These are phyloP conservation scores for Ciona savignyi DNA, from an alignment of 23 tunicate species.

Conservation along the genomic window DNA sequence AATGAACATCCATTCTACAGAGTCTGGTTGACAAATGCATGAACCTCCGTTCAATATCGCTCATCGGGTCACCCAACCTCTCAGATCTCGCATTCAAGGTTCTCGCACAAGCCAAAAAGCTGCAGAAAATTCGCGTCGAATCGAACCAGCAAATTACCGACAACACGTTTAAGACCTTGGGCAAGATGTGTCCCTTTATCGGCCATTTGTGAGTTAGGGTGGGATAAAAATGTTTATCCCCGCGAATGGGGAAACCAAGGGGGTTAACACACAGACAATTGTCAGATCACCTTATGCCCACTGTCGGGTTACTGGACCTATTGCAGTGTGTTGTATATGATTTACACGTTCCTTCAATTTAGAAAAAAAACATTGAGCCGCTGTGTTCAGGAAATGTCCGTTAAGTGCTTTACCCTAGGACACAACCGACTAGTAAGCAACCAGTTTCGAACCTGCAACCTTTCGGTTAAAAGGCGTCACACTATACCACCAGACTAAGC, in stretches of 20 bases:
- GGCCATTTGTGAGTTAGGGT: slow-evolving; percentile 73
- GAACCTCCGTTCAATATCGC: slow-evolving; percentile 32
- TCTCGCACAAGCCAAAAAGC: slow-evolving; percentile 57
- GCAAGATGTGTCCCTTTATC: slow-evolving; percentile 60
- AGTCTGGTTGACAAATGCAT: slow-evolving; percentile 66
- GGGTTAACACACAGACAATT: slow-evolving; percentile 66
- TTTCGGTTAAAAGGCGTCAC: too few relatives aligned
- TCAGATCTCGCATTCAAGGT: slow-evolving; percentile 58
- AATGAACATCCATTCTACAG: too few relatives aligned
- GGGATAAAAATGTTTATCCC: slow-evolving; percentile 56
- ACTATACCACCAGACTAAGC: too few relatives aligned
- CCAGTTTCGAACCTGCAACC: too few relatives aligned
- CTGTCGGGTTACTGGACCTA: too few relatives aligned
- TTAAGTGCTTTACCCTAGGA: too few relatives aligned
- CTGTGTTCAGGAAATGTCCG: too few relatives aligned
- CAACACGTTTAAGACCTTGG: slow-evolving; percentile 68
- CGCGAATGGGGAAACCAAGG: slow-evolving; percentile 23
- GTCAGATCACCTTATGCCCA: too few relatives aligned
- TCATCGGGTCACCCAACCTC: slow-evolving; percentile 69
- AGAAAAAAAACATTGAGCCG: too few relatives aligned
- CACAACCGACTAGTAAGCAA: too few relatives aligned
- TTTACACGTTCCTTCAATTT: too few relatives aligned
- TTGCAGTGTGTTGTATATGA: too few relatives aligned
- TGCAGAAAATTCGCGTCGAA: slow-evolving; percentile 69
- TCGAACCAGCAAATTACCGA: slow-evolving; percentile 70